Evolutionary conservation across 2,888 invertebrate species (phyloP), one percentile per base, ranked within the genome.

Genomic region (Cantharis flavilabris): DNA sequence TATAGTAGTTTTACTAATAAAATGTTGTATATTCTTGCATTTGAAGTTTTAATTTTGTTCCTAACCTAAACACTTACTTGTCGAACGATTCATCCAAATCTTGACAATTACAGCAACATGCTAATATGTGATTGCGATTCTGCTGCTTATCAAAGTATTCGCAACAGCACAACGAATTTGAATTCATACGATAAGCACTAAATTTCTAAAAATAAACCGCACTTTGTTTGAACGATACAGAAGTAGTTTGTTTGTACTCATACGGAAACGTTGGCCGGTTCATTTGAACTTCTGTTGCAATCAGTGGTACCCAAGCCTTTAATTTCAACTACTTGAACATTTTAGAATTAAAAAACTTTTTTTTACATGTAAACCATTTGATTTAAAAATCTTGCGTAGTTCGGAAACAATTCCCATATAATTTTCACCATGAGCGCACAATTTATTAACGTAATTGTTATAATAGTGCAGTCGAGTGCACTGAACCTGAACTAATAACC

Each of bases 91-190:
- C 88, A 85, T 92, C 92, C 80, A 91, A 88, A 83, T 91, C 90
- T 80, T 87, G 87, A 82, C 92, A 92, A 85, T 91, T 90, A 84
- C 92, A 92, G 84, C 91, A 91, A 81, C 91, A 91, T 82, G 88
- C 90, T 82, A 92, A 83, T 76, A 92, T 88, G 82, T 92, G 92
- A 83, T 87, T 90, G 77, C 89, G 85, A 82, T 91, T 87, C 74
- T 89, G 87, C 76, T 90, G 85, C 20, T 86, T 84, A 83, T 90
- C 89, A 79, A 90, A 88, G 84, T 92, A 92, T 87, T 92, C 91
- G 84, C 92, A 92, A 83, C 91, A 92, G 84, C 92, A 92, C 80
- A 92, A 87, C 14, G 86, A 81, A 77, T 83, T n/a, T n/a, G 49
- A 49, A 49, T 49, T 49, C 49, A 49, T 49, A n/a, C 49, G 49